Base-by-base conservation (phyloP, 2,888 invertebrate species). In the Lithophane socia region DNA sequence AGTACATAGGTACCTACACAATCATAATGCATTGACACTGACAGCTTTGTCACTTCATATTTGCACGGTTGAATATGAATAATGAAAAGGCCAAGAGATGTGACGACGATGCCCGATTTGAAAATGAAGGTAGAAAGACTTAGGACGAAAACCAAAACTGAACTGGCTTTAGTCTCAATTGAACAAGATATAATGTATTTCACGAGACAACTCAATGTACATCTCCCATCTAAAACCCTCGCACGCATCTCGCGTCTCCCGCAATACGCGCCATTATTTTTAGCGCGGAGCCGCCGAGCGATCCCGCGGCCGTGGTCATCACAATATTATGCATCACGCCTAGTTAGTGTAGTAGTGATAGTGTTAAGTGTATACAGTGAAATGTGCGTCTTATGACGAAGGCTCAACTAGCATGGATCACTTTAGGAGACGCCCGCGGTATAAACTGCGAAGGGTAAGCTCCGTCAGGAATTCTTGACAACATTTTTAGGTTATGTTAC, bases 361-460 rank as follows among this genome's bases (percentile, higher is more conserved):
- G 91, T 91, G 90, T 76, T 89, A 87, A 90, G 91, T 90, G 88
- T 81, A 88, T 88, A 90, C 85, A 91, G 92, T 92, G 93, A 91
- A 77, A 95, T 95, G 96, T 92, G 93, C 85, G 88, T 89, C 88
- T 96, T 96, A 96, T 96, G 96, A 96, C 96, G 90, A 95, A 95
- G 93, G 94, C 92, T 92, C 21, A 82, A 76, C 60, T 18, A 89
- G 79, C 42, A 95, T 95, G 95, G 94, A 95, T 86, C 94, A 94
- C 86, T 94, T 96, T 83, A 92, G 93, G 88, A 92, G 96, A 88
- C 92, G 95, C 75, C 95, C 94, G 87, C 92, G 94, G 82, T 91
- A 92, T 85, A 93, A 92, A 69, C 87, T 90, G 91, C 87, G 94
- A 89, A 84, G 90, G 92, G 88, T 86, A 83, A 91, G 96, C 82